Evolutionary conservation across 1,140 invertebrate species (phyloP), one percentile per base, ranked within the genome.

Genomic region (Habropoda laboriosa): DNA sequence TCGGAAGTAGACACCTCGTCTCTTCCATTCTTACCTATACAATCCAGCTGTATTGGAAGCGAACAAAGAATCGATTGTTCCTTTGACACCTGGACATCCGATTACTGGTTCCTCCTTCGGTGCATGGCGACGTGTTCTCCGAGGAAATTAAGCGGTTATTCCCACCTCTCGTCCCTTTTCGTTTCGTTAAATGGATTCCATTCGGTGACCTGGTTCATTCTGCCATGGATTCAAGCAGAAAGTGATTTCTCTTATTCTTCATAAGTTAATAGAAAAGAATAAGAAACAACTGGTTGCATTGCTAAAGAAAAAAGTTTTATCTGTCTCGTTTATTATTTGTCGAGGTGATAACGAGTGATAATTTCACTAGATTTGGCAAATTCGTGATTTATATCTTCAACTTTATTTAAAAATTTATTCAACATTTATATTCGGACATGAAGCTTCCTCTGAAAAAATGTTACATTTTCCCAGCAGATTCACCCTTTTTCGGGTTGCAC

Each of bases 11-110:
- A 61, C 79, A 66, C 47, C 53, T 57, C 77, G 27, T 63, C 70
- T 68, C 72, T 81, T 61, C 47, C 51, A 70, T 85, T 76, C 60
- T 32, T 35, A 45, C 57, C n/a, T n/a, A 38, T 73, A 2, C 71
- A 35, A 74, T 76, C 55, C 76, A 53, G 30, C 55, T 38, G 49
- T 79, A 75, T 72, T 70, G 75, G 63, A 58, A 40, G 38, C 61
- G 60, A 70, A 81, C 82, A 67, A 78, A 70, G 40, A 75, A 51
- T 30, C 77, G 76, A 83, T 85, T 83, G 76, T 83, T 51, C 77
- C 70, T 84, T 76, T 85, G 57, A 73, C 76, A 45, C 45, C 38
- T 38, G 76, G 49, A 73, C 68, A 73, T 53, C 55, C 45, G 55
- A 49, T 72, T 72, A 32, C 18, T 8, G 32, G 18, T 8, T 35